Conservation (phyloP, 2,797 vertebrate genomes). For the Rhyacichthys aspro region DNA sequence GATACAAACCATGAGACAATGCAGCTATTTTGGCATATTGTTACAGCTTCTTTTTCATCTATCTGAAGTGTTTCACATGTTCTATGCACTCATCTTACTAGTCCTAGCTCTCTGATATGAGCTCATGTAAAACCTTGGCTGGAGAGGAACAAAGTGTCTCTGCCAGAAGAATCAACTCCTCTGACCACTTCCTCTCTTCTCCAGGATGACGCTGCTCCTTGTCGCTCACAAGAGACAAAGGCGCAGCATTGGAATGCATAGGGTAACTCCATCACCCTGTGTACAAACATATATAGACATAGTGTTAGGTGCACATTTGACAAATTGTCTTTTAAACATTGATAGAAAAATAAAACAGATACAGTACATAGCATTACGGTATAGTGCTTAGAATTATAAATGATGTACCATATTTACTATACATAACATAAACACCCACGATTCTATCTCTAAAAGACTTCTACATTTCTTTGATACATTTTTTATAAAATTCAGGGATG, state of each 20-base stretch:
- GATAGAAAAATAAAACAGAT: no score
- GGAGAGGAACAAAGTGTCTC: slow-evolving; percentile 76
- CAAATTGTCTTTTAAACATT: background rate
- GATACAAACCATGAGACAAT: no score
- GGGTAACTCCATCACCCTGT: slow-evolving; percentile 92
- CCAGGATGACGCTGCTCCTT: slow-evolving; percentile 80
- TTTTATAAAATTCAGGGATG: no score
- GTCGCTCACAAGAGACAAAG: slow-evolving; percentile 86
- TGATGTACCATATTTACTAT: no score
- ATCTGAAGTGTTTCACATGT: no score
- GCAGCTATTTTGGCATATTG: no score
- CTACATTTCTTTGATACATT: no score
- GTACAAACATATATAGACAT: slow-evolving; percentile 24
- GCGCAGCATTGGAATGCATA: slow-evolving; percentile 95
- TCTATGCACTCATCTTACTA: background rate
- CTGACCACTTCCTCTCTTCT: slow-evolving; percentile 81
- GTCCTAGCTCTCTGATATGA: background rate
- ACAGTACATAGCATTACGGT: no score
- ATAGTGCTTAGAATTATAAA: no score
- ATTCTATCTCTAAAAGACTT: no score
- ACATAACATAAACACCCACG: no score
- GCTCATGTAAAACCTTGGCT: slow-evolving; percentile 77
- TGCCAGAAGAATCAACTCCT: slow-evolving; percentile 72
- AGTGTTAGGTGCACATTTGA: background rate
- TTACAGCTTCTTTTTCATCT: no score